Evolutionary conservation across 1,140 invertebrate genomes (phyloP).

Genomic region (Neodiprion lecontei): DNA sequence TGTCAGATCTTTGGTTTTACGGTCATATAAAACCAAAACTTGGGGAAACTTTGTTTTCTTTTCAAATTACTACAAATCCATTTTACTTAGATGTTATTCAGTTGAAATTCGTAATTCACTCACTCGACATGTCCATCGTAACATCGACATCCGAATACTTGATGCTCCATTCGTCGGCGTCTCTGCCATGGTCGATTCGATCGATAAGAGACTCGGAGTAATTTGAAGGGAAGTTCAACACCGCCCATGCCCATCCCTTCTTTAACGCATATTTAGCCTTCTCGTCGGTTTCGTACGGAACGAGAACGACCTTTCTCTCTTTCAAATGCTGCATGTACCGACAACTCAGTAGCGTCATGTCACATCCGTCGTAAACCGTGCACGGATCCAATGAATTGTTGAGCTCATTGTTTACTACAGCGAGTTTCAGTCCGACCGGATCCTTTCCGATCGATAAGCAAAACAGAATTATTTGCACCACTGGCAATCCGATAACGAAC

Average conservation of each 20-base stretch:
- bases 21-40: too few relatives aligned
- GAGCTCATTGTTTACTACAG: constrained; percentile 85
- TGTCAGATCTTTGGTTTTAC: too few relatives aligned
- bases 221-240: constrained; percentile 82
- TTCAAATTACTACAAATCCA: too few relatives aligned
- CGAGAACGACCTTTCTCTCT: constrained; percentile 65
- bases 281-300: constrained; percentile 60
- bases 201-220: constrained; percentile 80
- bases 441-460: constrained; percentile 93
- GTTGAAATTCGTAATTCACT: constrained; percentile 47
- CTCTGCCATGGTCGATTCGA: constrained; percentile 72
- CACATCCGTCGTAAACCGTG: constrained; percentile 65
- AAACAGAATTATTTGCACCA: constrained; percentile 92
- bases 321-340: constrained; percentile 75
- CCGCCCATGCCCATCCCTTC: constrained; percentile 81
- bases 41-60: too few relatives aligned
- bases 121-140: constrained; percentile 91
- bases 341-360: constrained; percentile 75
- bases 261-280: constrained; percentile 74
- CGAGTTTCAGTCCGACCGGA: constrained; percentile 82
- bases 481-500: constrained; percentile 91
- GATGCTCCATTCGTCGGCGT: constrained; percentile 73
- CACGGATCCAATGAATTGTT: constrained; percentile 62
- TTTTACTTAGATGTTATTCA: too few relatives aligned
- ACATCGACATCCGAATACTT: constrained; percentile 77